Base-by-base conservation (phyloP, 2,797 vertebrate species). In the Tympanoctomys barrerae region DNA sequence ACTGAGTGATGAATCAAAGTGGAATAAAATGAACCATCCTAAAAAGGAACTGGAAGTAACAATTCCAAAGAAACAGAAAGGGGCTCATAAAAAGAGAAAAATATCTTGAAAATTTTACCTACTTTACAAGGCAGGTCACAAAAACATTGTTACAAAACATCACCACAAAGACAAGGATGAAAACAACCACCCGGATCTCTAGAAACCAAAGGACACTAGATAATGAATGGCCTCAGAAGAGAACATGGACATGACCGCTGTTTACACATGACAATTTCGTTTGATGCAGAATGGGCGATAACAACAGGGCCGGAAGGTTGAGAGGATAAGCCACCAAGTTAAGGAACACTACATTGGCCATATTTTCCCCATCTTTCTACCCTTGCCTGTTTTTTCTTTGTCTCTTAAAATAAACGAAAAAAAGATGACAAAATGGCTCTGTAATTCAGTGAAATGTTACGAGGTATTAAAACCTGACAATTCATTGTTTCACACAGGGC, bases 31-130 rank as follows among this genome's bases (percentile, higher is more conserved):
- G 26, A 87, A 78, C 39, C 39, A 87, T 88, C 39, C 24, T 39
- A 33, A 92, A 92, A 71, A 49, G 14, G 80, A 42, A 62, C 6
- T 64, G 18, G 39, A 86, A 92, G 81, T 39, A 90, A 77, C 26
- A 4, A 28, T 75, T 90, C 77, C 46, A 66, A 90, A 95, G 36
- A 89, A 93, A 86, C 18, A 94, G 57, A 95, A 92, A 90, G 79
- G 22, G 22, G 1, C 5, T 88, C 16, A 26, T 21, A 52, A 33
- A 36, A 42, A 88, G n/a, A 52, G 54, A 81, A 64, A 64, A 52
- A 21, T 49, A 61, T 14, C 31, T n/a, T 70, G 7, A 46, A 94
- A 82, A 93, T 46, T 5, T 62, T 7, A 59, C 13, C 61, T 1
- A 59, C 70, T 52, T 78, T 73, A 71, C 21, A 78, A 68, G 31